These are phyloP conservation scores for Beris chalybata DNA, from an alignment of 2,888 invertebrate species.

Conservation along the genomic window DNA sequence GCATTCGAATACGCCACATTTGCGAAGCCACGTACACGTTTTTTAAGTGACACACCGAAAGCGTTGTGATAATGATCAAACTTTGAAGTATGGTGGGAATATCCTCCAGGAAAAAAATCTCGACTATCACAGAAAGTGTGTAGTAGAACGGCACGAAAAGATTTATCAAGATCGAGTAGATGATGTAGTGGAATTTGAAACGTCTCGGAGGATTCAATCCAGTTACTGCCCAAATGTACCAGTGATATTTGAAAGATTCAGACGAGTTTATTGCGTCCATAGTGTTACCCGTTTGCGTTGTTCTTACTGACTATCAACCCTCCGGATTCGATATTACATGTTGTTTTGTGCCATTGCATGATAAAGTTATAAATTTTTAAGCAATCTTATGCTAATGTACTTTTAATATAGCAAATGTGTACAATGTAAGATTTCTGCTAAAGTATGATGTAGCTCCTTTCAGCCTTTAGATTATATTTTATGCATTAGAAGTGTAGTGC, in stretches of 20 bases:
- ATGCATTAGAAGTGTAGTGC: too few relatives aligned
- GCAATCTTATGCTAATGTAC: too few relatives aligned
- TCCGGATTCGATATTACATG: too few relatives aligned
- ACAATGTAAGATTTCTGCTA: too few relatives aligned
- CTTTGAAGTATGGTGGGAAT: constrained; percentile 48
- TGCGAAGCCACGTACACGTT: constrained; percentile 48
- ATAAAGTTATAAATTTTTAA: too few relatives aligned
- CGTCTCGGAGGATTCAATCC: constrained; percentile 44
- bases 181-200: constrained; percentile 37
- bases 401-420: too few relatives aligned
- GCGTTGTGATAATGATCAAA: constrained; percentile 50
- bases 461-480: too few relatives aligned
- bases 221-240: constrained; percentile 48
- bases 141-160: constrained; percentile 47
- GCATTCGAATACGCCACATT: constrained; percentile 43
- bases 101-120: constrained; percentile 44
- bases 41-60: constrained; percentile 48
- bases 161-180: constrained; percentile 45
- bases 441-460: too few relatives aligned
- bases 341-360: too few relatives aligned
- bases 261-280: constrained; percentile 41
- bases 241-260: constrained; percentile 48
- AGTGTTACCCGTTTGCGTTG: too few relatives aligned
- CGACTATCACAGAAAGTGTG: constrained; percentile 47
- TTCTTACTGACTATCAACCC: too few relatives aligned